Evolutionary conservation across 2,888 invertebrate genomes (phyloP), one percentile per base, ranked within the genome.

Genomic region (Silvanus unidentatus): DNA sequence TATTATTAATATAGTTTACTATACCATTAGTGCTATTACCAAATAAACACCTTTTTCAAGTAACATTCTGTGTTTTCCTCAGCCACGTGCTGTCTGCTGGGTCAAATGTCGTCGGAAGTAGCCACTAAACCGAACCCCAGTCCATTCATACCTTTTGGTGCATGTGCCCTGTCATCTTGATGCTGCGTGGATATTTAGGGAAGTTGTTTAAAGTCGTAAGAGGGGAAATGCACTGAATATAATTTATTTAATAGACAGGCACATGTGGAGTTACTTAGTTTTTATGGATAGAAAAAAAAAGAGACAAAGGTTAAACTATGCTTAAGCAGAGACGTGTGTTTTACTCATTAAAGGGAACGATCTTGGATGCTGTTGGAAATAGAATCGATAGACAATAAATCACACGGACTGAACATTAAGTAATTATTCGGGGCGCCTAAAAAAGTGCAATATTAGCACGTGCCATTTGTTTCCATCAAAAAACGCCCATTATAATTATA

Each of bases 51-150:
- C 32, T 12, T 32, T 32, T 32, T 32, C 3, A 32, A 32, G 5
- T 12, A 32, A 8, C 13, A 32, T 3, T n/a, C 3, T 3, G n/a
- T 4, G 11, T 32, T 32, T 32, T 32, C 4, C 22, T 8, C 48
- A 58, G 65, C 67, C 68, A 68, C 68, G 68, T 68, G 68, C 68
- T 63, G 47, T n/a, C n/a, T n/a, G 41, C 50, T 42, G 62, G 68
- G 63, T 69, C 65, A 64, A 64, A 68, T 67, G 66, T 68, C 66
- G 58, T 53, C 58, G 67, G 67, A 68, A 68, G 66, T 59, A 67
- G 66, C 59, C 49, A 57, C 61, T 58, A 61, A 64, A 60, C 60
- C 59, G 52, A 56, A 55, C 51, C 49, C n/a, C 29, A 40, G 6
- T 40, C 29, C 5, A 34, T n/a, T 22, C 13, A n/a, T 22, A n/a